Base-by-base conservation (phyloP, 2,888 invertebrate genomes). In the Anarsia innoxiella region DNA sequence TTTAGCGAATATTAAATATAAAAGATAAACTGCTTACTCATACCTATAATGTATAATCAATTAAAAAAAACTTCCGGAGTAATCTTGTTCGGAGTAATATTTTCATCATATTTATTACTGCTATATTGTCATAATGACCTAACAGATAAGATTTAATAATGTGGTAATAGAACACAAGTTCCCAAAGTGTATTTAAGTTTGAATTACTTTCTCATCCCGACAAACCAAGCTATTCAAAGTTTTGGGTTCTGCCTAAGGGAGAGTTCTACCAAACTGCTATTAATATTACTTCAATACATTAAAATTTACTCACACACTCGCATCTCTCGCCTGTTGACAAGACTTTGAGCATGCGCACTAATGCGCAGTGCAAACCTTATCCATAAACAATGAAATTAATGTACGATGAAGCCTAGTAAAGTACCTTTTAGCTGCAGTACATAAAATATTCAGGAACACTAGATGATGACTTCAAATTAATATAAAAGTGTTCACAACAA, bases 261-360 rank as follows among this genome's bases (percentile, higher is more conserved):
- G 37, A 38, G 28, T 30, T 39, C 15, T n/a, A 4, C 12, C 26
- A 29, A 33, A 39, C 33, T 15, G 32, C 32, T 33, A 39, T 36
- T 42, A 42, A 42, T 39, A 36, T 32, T 32, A 30, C 33, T 33
- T 27, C 32, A 40, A 36, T 26, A 41, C 37, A 37, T 41, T 41
- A 31, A 50, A 46, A 44, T 42, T 48, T 46, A 51, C 46, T 46
- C 40, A 43, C 41, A 46, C 40, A 46, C 34, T 23, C 40, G 46
- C 37, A 36, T 40, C 38, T 12, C 50, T 51, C 63, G 53, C 50
- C 71, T 75, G 83, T 82, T 82, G 79, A 78, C 82, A 79, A 75
- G 67, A 62, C 53, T 55, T 66, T 58, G 74, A 53, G 69, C 80
- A 82, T 83, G 83, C 83, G 82, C 79, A 74, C 45, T 59, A 46